Evolutionary conservation across 2,113 vertebrate genomes (phyloP).

Genomic region (Ranitomeya imitator): DNA sequence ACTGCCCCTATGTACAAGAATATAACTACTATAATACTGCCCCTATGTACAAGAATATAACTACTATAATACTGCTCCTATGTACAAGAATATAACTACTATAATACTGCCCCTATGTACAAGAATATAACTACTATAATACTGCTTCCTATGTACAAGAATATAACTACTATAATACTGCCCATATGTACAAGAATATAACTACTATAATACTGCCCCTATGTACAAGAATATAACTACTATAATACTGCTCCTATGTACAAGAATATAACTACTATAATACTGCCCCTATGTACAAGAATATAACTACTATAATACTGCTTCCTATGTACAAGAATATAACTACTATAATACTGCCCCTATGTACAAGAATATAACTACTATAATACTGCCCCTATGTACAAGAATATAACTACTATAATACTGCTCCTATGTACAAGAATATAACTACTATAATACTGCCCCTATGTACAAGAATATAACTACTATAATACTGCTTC

Average conservation of each 20-base stretch:
- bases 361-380: background rate
- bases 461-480: background rate
- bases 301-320: conserved; percentile 2
- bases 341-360: background rate
- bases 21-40: background rate
- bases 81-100: background rate
- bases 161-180: conserved; percentile 6
- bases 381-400: background rate
- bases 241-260: background rate
- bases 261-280: conserved; percentile 8
- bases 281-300: background rate
- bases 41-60: background rate
- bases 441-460: conserved; percentile 6
- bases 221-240: background rate
- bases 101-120: background rate
- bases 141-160: background rate
- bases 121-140: background rate
- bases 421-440: background rate
- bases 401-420: conserved; percentile 3
- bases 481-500: background rate
- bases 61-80: background rate
- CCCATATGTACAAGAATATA: background rate
- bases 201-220: background rate
- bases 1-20: background rate
- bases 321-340: background rate